Conservation (phyloP, 1,140 invertebrate species). For the Nylanderia fulva region DNA sequence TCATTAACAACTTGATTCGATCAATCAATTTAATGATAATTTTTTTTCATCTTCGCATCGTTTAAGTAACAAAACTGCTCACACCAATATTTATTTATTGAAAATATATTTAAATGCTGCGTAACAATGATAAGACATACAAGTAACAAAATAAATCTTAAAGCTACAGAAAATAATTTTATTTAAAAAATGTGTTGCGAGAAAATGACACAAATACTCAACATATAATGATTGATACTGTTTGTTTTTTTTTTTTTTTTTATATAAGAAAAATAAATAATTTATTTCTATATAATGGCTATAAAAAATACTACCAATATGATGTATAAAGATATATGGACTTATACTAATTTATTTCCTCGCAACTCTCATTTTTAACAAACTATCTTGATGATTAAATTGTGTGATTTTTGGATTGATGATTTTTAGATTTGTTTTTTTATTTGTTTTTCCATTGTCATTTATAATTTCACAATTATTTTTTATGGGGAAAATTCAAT, state of each 20-base stretch:
- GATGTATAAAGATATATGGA: no score
- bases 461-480: neutral
- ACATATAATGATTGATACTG: no score
- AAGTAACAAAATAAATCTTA: neutral
- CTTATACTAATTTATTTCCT: neutral
- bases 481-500: neutral
- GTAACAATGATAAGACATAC: neutral
- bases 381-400: neutral
- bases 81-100: neutral
- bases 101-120: neutral
- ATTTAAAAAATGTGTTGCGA: neutral
- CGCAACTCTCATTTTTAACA: neutral
- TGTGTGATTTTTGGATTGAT: neutral
- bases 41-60: neutral
- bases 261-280: no score
- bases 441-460: neutral
- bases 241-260: no score
- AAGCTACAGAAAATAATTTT: neutral
- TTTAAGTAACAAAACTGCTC: neutral
- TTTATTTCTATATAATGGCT: no score
- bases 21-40: neutral
- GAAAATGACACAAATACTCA: no score
- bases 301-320: no score
- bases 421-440: neutral
- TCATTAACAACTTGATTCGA: neutral